Percentiles rank a stretch among this genome's conserved stretches.
Conservation (phyloP, 2,888 invertebrate genomes). For the Plagodis dolabraria region DNA sequence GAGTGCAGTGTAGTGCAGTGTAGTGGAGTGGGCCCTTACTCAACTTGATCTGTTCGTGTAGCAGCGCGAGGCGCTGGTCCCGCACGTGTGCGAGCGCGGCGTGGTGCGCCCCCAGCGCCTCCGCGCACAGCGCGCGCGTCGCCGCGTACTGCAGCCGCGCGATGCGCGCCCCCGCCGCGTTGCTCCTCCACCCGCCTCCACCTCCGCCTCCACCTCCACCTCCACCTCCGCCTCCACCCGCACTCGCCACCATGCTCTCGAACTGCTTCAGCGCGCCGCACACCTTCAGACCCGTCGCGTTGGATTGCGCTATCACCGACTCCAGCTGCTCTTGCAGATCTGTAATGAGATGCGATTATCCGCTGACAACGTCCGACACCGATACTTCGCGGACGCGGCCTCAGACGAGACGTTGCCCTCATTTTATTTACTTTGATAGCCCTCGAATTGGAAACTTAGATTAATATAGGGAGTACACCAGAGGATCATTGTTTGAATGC, state of each 20-base stretch:
- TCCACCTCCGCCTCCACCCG: slow-evolving; percentile 57
- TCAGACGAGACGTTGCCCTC: no score
- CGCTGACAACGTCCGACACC: background rate
- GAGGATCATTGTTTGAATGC: no score
- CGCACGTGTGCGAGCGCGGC: slow-evolving; percentile 78
- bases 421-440: no score
- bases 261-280: slow-evolving; percentile 83
- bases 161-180: slow-evolving; percentile 68
- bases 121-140: slow-evolving; percentile 73
- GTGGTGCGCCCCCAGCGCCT: slow-evolving; percentile 81
- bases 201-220: slow-evolving; percentile 57
- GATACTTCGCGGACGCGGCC: no score
- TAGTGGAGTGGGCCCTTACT: slow-evolving; percentile 61
- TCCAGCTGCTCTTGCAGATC: slow-evolving; percentile 87
- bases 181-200: slow-evolving; percentile 43
- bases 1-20: background rate
- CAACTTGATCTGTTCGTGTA: slow-evolving; percentile 84
- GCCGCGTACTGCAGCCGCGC: slow-evolving; percentile 78
- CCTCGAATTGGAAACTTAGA: no score
- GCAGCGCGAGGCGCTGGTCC: slow-evolving; percentile 78
- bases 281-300: slow-evolving; percentile 78
- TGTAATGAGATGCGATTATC: slow-evolving; percentile 45
- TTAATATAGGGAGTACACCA: no score
- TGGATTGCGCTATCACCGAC: slow-evolving; percentile 78
- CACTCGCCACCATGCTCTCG: slow-evolving; percentile 51